phyloP scores from a whole-genome alignment of 23 tunicate species.

The Pegea sp. region DNA sequence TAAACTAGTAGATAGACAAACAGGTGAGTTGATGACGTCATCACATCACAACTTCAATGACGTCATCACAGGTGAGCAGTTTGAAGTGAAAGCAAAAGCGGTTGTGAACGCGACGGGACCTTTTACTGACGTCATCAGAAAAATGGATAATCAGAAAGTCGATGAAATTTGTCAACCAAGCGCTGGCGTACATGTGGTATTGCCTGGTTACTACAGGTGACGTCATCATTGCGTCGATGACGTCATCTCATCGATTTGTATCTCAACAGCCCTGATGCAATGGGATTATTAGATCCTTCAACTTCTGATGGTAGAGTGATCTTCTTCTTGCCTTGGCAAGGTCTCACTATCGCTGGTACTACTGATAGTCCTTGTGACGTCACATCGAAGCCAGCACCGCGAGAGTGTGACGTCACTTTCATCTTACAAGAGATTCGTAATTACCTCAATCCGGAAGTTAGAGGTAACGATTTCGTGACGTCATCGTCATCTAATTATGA shows the following conservation, averaged over 20 bases:
- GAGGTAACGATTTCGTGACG: constrained; percentile 20
- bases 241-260: neutral
- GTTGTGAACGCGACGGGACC: constrained; percentile 90
- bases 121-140: constrained; percentile 57
- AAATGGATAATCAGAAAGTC: constrained; percentile 34
- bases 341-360: constrained; percentile 79
- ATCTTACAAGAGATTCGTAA: constrained; percentile 66
- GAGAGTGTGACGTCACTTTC: constrained; percentile 68
- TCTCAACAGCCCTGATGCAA: constrained; percentile 47
- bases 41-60: neutral
- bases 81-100: constrained; percentile 59
- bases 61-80: constrained; percentile 21
- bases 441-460: constrained; percentile 71
- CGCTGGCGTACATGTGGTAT: constrained; percentile 81
- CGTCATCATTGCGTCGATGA: neutral
- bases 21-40: constrained; percentile 1
- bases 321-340: constrained; percentile 89
- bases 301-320: constrained; percentile 85
- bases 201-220: constrained; percentile 88
- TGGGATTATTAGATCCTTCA: constrained; percentile 88
- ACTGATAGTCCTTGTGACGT: constrained; percentile 75
- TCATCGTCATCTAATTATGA: neutral
- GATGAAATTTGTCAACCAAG: constrained; percentile 80
- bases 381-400: constrained; percentile 74
- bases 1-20: constrained; percentile 1